phyloP scores from a whole-genome alignment of 2,797 vertebrate genomes.

The Astyanax mexicanus region DNA sequence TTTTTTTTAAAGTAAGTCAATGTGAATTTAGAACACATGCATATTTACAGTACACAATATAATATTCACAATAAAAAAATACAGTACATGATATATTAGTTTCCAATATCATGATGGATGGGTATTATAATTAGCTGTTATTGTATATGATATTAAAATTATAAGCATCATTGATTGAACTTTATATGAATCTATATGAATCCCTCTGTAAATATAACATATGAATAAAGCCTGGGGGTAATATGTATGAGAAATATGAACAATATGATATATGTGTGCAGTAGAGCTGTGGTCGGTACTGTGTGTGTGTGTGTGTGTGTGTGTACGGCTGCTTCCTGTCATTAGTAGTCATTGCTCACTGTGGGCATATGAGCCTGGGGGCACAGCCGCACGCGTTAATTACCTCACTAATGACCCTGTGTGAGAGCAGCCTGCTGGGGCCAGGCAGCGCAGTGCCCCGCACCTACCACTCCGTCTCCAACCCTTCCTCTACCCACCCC shows the following conservation, averaged over 20 bases:
- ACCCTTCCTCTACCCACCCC: constrained; percentile 29
- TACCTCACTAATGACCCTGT: constrained; percentile 80
- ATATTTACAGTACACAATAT: no score
- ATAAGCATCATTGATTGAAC: no score
- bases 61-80: no score
- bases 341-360: constrained; percentile 74
- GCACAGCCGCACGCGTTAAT: constrained; percentile 76
- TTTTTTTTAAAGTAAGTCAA: no score
- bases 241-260: background rate
- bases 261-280: background rate
- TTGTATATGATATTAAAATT: no score
- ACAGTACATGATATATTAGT: no score
- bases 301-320: constrained; percentile 24
- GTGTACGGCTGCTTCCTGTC: constrained; percentile 57
- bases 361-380: constrained; percentile 67
- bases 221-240: background rate
- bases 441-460: constrained; percentile 25
- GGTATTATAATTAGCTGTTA: no score
- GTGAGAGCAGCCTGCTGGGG: constrained; percentile 68
- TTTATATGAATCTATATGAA: no score
- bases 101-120: no score
- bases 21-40: no score
- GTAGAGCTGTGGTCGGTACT: constrained; percentile 24
- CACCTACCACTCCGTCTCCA: constrained; percentile 2
- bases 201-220: background rate